Evolutionary conservation across 2,113 vertebrate genomes (phyloP), one percentile per base, ranked within the genome.

Genomic region (Scytalopus superciliaris): DNA sequence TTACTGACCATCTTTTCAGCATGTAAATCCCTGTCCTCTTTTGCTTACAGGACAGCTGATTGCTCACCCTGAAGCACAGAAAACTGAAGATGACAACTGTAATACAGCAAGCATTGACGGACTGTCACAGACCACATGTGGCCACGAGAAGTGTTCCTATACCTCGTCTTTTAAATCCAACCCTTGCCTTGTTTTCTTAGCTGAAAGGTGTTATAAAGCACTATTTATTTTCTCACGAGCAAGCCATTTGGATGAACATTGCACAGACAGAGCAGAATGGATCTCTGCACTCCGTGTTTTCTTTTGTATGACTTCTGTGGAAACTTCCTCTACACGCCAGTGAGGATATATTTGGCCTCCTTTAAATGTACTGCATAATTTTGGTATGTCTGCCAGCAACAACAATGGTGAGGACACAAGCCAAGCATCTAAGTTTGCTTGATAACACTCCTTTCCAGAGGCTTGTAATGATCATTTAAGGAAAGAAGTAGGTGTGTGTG

Each of bases 21-120:
- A 25, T 24, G 2, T 93, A 82, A 95, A 59, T 49, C 12, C 28
- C 39, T 77, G 0, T 89, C 90, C 94, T 59, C 47, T 95, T 95
- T 87, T 67, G 80, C 11, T 96, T 95, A 62, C 93, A 98, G 98
- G 98, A 98, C 18, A 98, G 98, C 94, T 98, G 98, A 98, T 92
- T 68, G 45, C 55, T 45, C 84, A 75, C 69, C n/a, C n/a, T 47
- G 74, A 85, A 92, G 85, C 49, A 81, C 27, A 69, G 89, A 90
- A 94, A 87, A 82, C 56, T 22, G 14, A 66, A 70, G 81, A 74
- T 68, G 80, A 53, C 81, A 56, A 68, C 64, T 42, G 63, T 59
- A 82, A 93, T 42, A 75, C 49, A 95, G 76, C 40, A 89, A 93
- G 37, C 22, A 2, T 18, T 39, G 76, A 75, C 76, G 56, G 86